These are phyloP conservation scores for Mixornis gularis DNA, from an alignment of 2,113 vertebrate species.

Conservation along the genomic window DNA sequence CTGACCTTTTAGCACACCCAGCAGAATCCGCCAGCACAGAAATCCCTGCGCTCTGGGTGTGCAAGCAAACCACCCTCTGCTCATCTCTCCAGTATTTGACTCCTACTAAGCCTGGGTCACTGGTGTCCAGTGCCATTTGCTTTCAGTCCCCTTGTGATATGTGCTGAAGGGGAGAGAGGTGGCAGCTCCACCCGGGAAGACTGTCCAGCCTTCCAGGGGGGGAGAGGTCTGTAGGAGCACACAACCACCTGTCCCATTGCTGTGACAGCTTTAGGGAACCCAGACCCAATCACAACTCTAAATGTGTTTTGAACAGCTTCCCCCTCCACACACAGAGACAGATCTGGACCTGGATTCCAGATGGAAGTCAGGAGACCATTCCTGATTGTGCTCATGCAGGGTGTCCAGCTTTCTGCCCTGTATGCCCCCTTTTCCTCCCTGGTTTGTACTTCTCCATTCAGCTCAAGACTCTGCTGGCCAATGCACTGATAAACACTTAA, in stretches of 20 bases:
- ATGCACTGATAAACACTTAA: neutral
- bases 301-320: neutral
- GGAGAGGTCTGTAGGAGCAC: neutral
- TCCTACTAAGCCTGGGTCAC: neutral
- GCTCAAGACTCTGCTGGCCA: neutral
- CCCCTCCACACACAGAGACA: neutral
- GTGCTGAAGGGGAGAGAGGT: neutral
- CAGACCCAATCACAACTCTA: neutral
- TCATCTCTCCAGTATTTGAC: neutral
- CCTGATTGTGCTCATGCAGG: accelerated
- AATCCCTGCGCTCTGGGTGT: neutral
- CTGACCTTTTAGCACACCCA: slow-evolving; percentile 45
- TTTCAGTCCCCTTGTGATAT: neutral
- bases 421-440: neutral
- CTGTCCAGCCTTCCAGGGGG: neutral
- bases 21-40: neutral
- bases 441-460: neutral
- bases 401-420: neutral
- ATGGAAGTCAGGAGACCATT: neutral
- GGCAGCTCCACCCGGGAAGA: neutral
- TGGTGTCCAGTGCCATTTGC: accelerated
- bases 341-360: neutral
- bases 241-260: neutral
- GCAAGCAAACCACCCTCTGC: neutral
- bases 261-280: neutral